Evolutionary conservation across 1,140 invertebrate genomes (phyloP), one percentile per base, ranked within the genome.

Genomic region (Philopotamus ludificatus): DNA sequence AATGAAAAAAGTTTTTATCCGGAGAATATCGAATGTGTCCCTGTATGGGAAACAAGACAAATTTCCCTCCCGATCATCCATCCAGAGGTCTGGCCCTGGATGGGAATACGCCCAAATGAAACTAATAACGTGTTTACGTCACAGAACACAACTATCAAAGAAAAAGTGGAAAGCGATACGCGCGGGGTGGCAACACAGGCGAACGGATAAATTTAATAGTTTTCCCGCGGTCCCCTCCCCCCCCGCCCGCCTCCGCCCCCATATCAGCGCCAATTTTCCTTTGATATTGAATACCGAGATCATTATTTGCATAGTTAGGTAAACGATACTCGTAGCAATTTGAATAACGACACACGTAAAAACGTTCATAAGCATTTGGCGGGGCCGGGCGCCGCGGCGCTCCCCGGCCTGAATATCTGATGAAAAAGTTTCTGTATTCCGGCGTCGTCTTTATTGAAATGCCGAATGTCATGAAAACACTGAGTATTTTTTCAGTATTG

Each of bases 261-360:
- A 67, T 70, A 64, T 59, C 26, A 65, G 55, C 65, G 65, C 65
- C 68, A 70, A 66, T 67, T 69, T 69, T 57, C 61, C 62, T 70
- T 70, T 70, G 68, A 70, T 65, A 70, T 67, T 54, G 68, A 64
- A 70, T 70, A 58, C 54, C 55, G 55, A 51, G 49, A 70, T 70
- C 68, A 70, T 70, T 70, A 70, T 70, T 70, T 70, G 68, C 68
- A 70, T 67, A 70, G 62, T 70, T 70, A 70, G 61, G 59, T 65
- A 61, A 67, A 65, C 67, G 65, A 70, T 66, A 66, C 68, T 66
- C 63, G 49, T 65, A 70, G 62, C 68, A 70, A 70, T 70, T 70
- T 67, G 65, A 66, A 67, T 67, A 67, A 61, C 67, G 67, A 69
- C 63, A 47, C 51, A 44, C 45, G 22, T 47, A 47, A 47, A 47